Evolutionary conservation across 2,113 vertebrate genomes (phyloP), one percentile per base, ranked within the genome.

Genomic region (Butorides virescens): DNA sequence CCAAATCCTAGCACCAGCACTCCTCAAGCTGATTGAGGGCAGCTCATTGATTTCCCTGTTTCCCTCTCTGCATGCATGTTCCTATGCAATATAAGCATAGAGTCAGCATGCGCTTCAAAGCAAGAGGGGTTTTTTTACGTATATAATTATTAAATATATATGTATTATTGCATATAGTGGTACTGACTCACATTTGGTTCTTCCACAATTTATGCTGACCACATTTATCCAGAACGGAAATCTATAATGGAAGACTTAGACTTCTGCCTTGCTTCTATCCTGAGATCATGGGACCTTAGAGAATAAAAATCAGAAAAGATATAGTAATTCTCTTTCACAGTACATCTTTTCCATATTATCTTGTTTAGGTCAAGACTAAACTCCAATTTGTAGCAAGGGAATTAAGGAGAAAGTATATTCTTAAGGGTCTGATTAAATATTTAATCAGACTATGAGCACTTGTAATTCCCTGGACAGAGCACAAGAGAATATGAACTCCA

Each of bases 401-500:
- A 93, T 93, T 86, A 70, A 70, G 62, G 11, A 79, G 42, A 88
- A 90, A 96, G 83, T 83, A 86, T 37, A 86, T 74, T 92, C 59
- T 80, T 82, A 74, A 93, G 63, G 9, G 15, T 80, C 76, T 83
- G 68, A 84, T 86, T 92, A 94, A 90, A 76, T 86, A 88, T 95
- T 95, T 92, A 86, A 92, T 90, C 3, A 0, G 59, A 83, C 52
- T 74, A 36, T n/a, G 16, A 0, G 2, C 55, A 83, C 37, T 22
- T 92, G 42, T 66, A 73, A 92, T 68, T 96, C 92, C 39, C 53
- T 59, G 29, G 46, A 76, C 18, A 46, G 67, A 76, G 29, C 59
- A 88, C 71, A 53, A 86, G 72, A 95, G 65, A 37, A 47, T 66
- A 8, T 30, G 79, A 73, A 80, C 26, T 86, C 75, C 79, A 55